phyloP scores from a whole-genome alignment of 2,888 invertebrate genomes.

The Neoitamus cyanurus region DNA sequence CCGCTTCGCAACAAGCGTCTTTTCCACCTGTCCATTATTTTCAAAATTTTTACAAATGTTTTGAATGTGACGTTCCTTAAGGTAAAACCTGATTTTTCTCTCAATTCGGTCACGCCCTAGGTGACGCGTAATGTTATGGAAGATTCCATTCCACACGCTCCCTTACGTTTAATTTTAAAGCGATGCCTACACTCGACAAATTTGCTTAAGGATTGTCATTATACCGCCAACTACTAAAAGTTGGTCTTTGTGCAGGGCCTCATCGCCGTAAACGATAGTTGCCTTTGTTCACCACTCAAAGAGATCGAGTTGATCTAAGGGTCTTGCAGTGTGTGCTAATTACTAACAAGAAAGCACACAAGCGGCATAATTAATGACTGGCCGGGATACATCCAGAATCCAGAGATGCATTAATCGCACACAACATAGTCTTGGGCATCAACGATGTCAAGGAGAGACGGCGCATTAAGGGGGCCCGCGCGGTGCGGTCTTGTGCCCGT shows the following conservation, averaged over 20 bases:
- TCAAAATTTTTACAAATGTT: no score
- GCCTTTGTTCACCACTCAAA: neutral
- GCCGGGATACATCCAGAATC: neutral
- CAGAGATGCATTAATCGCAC: conserved; percentile 3
- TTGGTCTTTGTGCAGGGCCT: neutral
- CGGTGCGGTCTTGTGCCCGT: neutral
- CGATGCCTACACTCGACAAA: no score
- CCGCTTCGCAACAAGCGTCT: no score
- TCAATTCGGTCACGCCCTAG: no score
- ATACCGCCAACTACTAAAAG: neutral
- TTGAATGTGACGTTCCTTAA: no score
- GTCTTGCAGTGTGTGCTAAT: conserved; percentile 23
- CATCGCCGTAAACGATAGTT: neutral
- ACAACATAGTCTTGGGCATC: neutral
- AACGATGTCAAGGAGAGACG: neutral
- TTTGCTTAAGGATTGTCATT: neutral
- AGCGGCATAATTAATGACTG: conserved; percentile 31
- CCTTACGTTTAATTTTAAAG: no score
- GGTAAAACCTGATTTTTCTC: no score
- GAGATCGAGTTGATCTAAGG: neutral
- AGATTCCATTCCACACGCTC: no score
- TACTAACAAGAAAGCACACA: conserved; percentile 36
- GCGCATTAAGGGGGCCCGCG: neutral
- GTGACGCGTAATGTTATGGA: no score
- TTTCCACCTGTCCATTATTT: no score